These are phyloP conservation scores for Linnaemya tessellans DNA, from an alignment of 2,888 invertebrate genomes.

Conservation along the genomic window DNA sequence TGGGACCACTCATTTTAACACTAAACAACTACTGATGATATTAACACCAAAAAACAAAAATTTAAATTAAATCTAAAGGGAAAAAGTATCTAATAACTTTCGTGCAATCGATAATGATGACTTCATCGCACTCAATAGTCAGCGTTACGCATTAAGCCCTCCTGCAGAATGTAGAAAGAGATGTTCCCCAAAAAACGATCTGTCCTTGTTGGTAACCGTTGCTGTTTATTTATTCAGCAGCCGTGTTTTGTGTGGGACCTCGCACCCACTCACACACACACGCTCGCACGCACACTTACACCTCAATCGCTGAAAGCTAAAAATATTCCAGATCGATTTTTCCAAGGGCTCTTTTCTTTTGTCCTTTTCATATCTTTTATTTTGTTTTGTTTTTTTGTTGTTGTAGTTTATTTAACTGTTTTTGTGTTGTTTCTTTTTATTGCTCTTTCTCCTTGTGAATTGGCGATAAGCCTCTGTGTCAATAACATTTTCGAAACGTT, in stretches of 20 bases:
- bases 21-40: too few species aligned
- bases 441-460: constrained; percentile 38
- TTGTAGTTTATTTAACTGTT: not conserved
- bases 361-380: constrained; percentile 40
- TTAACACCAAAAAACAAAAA: too few species aligned
- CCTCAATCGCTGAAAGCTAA: not conserved
- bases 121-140: too few species aligned
- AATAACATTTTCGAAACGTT: constrained; percentile 64
- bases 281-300: not conserved
- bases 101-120: too few species aligned
- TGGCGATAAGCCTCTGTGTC: constrained; percentile 73
- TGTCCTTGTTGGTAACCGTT: too few species aligned
- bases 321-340: constrained; percentile 6
- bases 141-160: too few species aligned
- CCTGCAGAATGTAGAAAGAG: too few species aligned
- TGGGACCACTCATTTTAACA: too few species aligned
- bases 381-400: not conserved
- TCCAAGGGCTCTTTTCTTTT: constrained; percentile 14
- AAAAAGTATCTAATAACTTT: too few species aligned
- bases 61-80: too few species aligned
- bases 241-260: not conserved
- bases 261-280: not conserved
- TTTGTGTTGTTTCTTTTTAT: constrained; percentile 8
- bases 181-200: too few species aligned
- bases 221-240: not conserved